Evolutionary conservation across 2,888 invertebrate genomes (phyloP).

Genomic region (Elgonia sp.): DNA sequence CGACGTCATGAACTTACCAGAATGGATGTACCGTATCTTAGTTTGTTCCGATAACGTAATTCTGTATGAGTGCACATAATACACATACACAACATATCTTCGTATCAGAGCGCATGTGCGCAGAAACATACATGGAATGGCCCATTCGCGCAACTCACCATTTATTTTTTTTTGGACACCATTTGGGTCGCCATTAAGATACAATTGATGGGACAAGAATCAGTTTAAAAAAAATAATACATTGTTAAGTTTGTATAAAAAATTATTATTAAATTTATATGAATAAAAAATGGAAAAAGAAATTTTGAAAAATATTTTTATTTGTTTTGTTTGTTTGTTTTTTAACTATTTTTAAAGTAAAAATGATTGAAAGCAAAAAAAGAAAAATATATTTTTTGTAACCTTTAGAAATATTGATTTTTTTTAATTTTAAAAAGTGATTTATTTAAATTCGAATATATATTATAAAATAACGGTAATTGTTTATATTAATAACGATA

Average conservation of each 20-base stretch:
- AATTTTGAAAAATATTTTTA: too few species aligned
- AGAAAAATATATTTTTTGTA: too few species aligned
- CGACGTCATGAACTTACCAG: slow-evolving; percentile 71
- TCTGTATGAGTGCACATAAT: slow-evolving; percentile 35
- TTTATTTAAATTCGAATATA: too few species aligned
- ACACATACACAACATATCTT: slow-evolving; percentile 13
- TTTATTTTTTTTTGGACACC: slow-evolving; percentile 7
- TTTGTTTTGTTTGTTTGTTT: too few species aligned
- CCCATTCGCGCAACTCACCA: slow-evolving; percentile 28
- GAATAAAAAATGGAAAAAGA: too few species aligned
- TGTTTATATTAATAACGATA: too few species aligned
- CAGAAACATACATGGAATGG: slow-evolving; percentile 9
- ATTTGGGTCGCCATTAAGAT: not conserved
- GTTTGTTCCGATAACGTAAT: slow-evolving; percentile 53
- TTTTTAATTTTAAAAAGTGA: too few species aligned
- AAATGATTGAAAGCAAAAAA: too few species aligned
- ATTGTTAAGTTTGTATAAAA: not conserved
- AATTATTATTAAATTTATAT: not conserved
- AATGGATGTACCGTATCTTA: slow-evolving; percentile 68
- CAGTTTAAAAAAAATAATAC: not conserved
- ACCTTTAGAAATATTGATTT: too few species aligned
- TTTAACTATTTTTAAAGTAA: too few species aligned
- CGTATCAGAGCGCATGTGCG: slow-evolving; percentile 32
- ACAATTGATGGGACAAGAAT: too few species aligned
- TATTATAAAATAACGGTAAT: too few species aligned